Evolutionary conservation across 2,113 vertebrate genomes (phyloP), one percentile per base, ranked within the genome.

Genomic region (Dunckerocampus dactyliophorus): DNA sequence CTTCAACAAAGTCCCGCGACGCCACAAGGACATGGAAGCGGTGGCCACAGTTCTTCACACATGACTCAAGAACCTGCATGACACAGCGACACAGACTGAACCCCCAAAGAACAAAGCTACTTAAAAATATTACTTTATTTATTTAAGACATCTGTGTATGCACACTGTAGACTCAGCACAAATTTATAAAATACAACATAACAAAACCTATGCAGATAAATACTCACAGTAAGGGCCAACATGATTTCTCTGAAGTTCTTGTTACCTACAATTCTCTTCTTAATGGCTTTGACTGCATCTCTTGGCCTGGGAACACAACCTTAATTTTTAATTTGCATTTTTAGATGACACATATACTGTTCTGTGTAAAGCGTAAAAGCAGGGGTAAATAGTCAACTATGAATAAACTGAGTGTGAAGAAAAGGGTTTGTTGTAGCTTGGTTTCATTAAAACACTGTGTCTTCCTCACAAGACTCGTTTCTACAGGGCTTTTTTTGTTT

Each of bases 181-280:
- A 11, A 15, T 57, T 1, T 1, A 1, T n/a, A 21, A 51, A 11
- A 51, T 42, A 37, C 12, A 63, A 24, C 21, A 42, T 56, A 3
- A 59, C 16, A 59, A 59, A 14, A 22, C 21, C 0, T 16, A 11
- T 3, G 17, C 19, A 63, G 59, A 39, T 19, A n/a, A 19, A 37
- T 45, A 87, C 90, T 90, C 69, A 91, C 97, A 47, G 95, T 98
- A 62, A 99, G 91, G 49, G 94, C 91, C 80, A 98, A 79, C 94
- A 98, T 95, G 82, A 98, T 93, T 87, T 99, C 95, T 20, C 91
- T 93, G 90, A 98, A 96, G 85, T 97, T 98, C 83, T 94, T 98
- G 82, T 94, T 99, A 52, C 93, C 97, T 42, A 92, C 79, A 21
- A 99, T 94, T 79, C 93, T 94, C 88, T 94, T 98, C 90, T 93